phyloP scores from a whole-genome alignment of 2,113 vertebrate genomes.

The Clarias gariepinus region DNA sequence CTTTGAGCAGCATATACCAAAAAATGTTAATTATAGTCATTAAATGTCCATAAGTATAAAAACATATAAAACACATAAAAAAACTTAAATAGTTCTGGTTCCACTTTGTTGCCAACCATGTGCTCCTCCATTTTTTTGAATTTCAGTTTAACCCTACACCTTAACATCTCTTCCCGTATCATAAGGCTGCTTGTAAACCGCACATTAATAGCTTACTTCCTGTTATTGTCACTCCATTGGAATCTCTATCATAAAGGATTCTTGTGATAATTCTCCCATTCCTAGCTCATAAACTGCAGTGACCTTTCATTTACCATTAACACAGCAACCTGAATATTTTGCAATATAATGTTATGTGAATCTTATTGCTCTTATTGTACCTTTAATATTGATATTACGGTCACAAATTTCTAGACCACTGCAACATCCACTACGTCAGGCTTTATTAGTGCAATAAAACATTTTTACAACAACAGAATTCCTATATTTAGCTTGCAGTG shows the following conservation, averaged over 20 bases:
- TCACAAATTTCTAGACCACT: background rate
- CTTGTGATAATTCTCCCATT: background rate
- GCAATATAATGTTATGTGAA: background rate
- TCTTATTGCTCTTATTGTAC: background rate
- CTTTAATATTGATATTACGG: background rate
- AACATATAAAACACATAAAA: background rate
- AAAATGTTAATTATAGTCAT: too few species aligned
- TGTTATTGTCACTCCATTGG: background rate
- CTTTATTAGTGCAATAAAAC: background rate
- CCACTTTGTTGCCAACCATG: background rate
- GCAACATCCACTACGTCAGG: background rate
- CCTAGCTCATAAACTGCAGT: background rate
- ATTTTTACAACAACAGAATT: background rate
- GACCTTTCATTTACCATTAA: background rate
- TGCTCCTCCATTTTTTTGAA: background rate
- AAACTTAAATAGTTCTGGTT: background rate
- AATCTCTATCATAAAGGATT: background rate
- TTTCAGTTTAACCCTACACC: background rate
- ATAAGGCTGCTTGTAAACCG: conserved; percentile 24
- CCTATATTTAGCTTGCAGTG: background rate
- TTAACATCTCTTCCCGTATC: background rate
- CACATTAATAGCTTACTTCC: background rate
- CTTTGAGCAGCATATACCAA: too few species aligned
- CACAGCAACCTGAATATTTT: background rate
- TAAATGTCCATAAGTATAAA: background rate